phyloP scores from a whole-genome alignment of 2,113 vertebrate genomes.

The Psilopsiagon aurifrons region DNA sequence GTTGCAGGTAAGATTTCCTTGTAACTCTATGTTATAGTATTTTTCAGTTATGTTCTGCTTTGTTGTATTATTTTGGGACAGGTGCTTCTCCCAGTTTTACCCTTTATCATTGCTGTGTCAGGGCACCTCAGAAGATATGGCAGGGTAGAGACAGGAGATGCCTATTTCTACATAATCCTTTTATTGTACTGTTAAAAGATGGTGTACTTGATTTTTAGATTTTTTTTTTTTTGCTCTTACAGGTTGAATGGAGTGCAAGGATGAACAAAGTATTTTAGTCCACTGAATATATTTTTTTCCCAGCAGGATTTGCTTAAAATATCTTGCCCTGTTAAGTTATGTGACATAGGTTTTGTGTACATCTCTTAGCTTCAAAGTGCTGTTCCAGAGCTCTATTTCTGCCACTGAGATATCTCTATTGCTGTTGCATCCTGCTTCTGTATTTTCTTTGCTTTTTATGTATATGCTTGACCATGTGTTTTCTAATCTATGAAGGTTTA shows the following conservation, averaged over 20 bases:
- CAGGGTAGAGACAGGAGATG: background rate
- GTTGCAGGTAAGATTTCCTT: constrained; percentile 87
- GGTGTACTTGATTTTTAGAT: background rate
- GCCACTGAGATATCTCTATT: background rate
- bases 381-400: background rate
- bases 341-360: background rate
- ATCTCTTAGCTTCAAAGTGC: background rate
- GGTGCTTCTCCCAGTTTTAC: background rate
- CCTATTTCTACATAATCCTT: background rate
- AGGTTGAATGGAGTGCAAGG: background rate
- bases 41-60: background rate
- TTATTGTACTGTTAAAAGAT: background rate
- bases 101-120: background rate
- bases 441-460: background rate
- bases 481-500: background rate
- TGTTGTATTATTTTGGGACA: background rate
- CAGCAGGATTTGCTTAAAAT: background rate
- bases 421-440: background rate
- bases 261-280: background rate
- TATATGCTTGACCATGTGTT: background rate
- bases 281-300: background rate
- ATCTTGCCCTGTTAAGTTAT: background rate
- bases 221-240: background rate
- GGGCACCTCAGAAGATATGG: background rate
- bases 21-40: background rate